Conservation (phyloP, 2,888 invertebrate species). For the Microchrysa polita region DNA sequence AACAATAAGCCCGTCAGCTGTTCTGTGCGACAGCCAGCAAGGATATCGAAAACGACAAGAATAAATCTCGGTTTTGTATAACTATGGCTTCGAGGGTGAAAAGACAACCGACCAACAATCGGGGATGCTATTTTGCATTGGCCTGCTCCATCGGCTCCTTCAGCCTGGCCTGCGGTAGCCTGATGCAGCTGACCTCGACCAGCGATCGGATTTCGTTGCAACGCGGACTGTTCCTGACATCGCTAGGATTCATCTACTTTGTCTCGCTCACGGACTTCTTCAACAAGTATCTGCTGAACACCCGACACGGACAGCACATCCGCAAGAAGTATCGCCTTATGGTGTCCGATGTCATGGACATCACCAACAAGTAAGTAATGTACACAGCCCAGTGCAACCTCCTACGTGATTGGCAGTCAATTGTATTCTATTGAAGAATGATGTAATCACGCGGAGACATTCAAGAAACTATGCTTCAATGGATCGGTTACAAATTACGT, state of each 20-base stretch:
- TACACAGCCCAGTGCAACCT: not conserved
- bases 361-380: constrained; percentile 79
- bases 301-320: constrained; percentile 69
- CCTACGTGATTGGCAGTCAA: not conserved
- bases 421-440: not conserved
- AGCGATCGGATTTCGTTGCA: constrained; percentile 70
- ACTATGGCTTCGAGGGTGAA: not conserved
- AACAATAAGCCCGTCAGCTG: constrained; percentile 13
- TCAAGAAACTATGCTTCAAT: not conserved
- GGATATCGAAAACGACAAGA: not conserved
- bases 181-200: constrained; percentile 61
- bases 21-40: not conserved
- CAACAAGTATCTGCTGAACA: constrained; percentile 71
- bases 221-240: constrained; percentile 71
- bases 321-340: constrained; percentile 73
- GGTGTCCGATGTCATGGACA: constrained; percentile 75
- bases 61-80: too few relatives aligned
- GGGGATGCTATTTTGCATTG: constrained; percentile 60
- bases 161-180: constrained; percentile 62
- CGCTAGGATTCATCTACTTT: constrained; percentile 75
- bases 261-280: constrained; percentile 73
- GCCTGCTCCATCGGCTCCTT: constrained; percentile 64
- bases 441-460: not conserved
- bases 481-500: constrained; percentile 2
- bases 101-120: constrained; percentile 4